Percentiles rank a stretch among this genome's conserved stretches.
Conservation (phyloP, 2,888 invertebrate genomes). For the Drosophila buzzatii region DNA sequence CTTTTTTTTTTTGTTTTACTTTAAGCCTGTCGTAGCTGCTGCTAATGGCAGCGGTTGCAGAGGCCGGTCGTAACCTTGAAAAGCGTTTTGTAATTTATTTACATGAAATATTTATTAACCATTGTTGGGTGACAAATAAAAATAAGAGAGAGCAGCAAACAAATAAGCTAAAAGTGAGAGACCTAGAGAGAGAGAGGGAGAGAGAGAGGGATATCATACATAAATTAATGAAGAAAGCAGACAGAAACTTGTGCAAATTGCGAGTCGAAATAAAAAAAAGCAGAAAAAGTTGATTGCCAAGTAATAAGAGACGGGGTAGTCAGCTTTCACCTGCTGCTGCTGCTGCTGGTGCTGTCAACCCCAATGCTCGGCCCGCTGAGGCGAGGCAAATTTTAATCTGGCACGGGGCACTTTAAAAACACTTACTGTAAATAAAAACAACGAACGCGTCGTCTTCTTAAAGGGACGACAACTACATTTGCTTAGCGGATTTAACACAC, state of each 20-base stretch:
- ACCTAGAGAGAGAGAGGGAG: background rate
- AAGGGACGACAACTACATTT: slow-evolving; percentile 75
- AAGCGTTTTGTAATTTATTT: slow-evolving; percentile 77
- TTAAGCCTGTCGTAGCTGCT: slow-evolving; percentile 7
- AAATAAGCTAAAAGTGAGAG: background rate
- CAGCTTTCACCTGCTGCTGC: slow-evolving; percentile 6
- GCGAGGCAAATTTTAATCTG: slow-evolving; percentile 55
- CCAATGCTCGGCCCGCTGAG: slow-evolving; percentile 2
- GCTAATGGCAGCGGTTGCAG: slow-evolving; percentile 39
- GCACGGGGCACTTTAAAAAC: slow-evolving; percentile 66
- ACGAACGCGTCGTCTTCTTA: slow-evolving; percentile 51
- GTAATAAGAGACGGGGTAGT: slow-evolving; percentile 18
- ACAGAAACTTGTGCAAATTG: slow-evolving; percentile 43
- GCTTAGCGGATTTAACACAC: slow-evolving; percentile 74
- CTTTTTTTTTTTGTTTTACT: slow-evolving; percentile 2
- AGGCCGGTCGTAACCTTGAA: slow-evolving; percentile 68
- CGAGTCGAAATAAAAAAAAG: slow-evolving; percentile 25
- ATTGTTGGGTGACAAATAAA: slow-evolving; percentile 71
- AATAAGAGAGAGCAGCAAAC: slow-evolving; percentile 10
- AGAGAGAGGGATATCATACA: slow-evolving; percentile 32
- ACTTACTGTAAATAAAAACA: slow-evolving; percentile 69
- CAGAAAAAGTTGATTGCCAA: slow-evolving; percentile 47
- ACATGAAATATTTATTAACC: slow-evolving; percentile 73
- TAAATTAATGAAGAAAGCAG: slow-evolving; percentile 58
- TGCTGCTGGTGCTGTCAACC: background rate